These are phyloP conservation scores for Trachythela sp. DNA, from an alignment of 64 coral and sea anemone genomes.

Conservation along the genomic window DNA sequence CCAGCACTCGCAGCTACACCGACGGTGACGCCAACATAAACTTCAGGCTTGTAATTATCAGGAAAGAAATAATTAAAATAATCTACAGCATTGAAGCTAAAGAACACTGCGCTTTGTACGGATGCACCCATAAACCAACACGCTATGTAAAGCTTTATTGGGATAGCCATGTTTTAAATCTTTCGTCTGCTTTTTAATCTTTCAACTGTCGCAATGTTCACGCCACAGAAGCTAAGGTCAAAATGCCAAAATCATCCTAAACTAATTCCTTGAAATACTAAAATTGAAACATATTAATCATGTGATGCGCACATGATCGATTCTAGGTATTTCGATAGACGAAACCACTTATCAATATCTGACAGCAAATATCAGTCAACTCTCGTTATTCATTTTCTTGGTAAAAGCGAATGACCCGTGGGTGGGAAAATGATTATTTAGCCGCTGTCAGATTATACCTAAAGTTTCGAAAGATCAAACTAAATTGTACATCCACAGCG, in stretches of 20 bases:
- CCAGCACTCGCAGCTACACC: conserved; percentile 73
- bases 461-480: too few species aligned
- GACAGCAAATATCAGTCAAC: too few species aligned
- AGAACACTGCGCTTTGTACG: conserved; percentile 82
- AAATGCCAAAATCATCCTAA: background rate
- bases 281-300: background rate
- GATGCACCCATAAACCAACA: conserved; percentile 88
- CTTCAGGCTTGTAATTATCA: conserved; percentile 78
- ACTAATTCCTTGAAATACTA: background rate
- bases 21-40: conserved; percentile 65
- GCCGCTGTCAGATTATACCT: too few species aligned
- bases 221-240: background rate
- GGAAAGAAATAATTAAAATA: conserved; percentile 93
- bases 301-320: too few species aligned
- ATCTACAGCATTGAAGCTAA: conserved; percentile 78
- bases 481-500: too few species aligned
- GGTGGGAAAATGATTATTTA: too few species aligned
- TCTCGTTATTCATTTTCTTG: too few species aligned
- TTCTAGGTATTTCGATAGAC: too few species aligned
- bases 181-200: background rate
- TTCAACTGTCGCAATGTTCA: background rate
- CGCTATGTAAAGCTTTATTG: conserved; percentile 61
- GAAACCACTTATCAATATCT: too few species aligned
- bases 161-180: conserved; percentile 29
- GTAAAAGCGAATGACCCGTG: too few species aligned